Evolutionary conservation across 2,888 invertebrate genomes (phyloP).

Genomic region (Plebejus argus): DNA sequence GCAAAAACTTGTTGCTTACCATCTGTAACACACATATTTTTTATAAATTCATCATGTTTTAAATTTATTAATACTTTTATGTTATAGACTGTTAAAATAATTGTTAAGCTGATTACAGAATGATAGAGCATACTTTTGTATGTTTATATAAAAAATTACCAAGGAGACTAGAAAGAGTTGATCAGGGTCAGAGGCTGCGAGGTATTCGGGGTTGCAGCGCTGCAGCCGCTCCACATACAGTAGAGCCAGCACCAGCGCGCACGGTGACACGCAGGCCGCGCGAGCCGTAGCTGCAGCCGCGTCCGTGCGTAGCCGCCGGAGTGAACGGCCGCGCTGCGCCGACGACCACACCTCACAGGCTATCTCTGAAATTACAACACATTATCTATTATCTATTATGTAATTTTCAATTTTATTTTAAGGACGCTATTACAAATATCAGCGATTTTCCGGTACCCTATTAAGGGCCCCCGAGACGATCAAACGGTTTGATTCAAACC

Average conservation of each 20-base stretch:
- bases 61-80: no score
- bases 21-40: conserved; percentile 81
- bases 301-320: conserved; percentile 88
- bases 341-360: conserved; percentile 92
- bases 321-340: conserved; percentile 86
- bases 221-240: conserved; percentile 95
- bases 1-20: conserved; percentile 97
- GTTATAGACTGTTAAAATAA: no score
- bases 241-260: conserved; percentile 95
- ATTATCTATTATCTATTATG: no score
- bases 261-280: conserved; percentile 93
- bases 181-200: conserved; percentile 90
- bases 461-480: no score
- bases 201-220: conserved; percentile 89
- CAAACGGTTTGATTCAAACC: no score
- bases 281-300: conserved; percentile 88
- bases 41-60: no score
- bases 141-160: conserved; percentile 75
- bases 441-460: no score
- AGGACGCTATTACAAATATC: no score
- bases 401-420: no score
- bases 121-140: no score
- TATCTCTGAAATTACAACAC: conserved; percentile 79
- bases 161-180: conserved; percentile 97
- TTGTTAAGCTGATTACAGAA: no score